Percentiles rank a stretch among this genome's conserved stretches.
These are phyloP conservation scores for Philereme transversata DNA, from an alignment of 2,888 invertebrate species.

Conservation along the genomic window DNA sequence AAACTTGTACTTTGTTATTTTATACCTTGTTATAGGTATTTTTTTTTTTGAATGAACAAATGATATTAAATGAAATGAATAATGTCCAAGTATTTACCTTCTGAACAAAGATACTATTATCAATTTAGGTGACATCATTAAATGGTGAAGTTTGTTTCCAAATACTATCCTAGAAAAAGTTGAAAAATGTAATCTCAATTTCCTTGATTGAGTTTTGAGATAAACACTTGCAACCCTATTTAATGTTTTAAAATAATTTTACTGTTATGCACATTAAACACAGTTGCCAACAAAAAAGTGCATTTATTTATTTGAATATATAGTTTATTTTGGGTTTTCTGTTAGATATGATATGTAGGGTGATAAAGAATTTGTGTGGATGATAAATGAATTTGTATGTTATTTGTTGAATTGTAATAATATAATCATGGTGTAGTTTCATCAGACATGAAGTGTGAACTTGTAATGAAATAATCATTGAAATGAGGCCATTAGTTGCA, in stretches of 20 bases:
- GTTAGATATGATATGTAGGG: background rate
- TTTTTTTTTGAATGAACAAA: too few species aligned
- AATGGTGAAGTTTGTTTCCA: too few species aligned
- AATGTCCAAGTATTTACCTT: background rate
- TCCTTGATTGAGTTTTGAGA: too few species aligned
- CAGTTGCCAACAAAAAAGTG: background rate
- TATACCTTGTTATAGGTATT: too few species aligned
- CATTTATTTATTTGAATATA: slow-evolving; percentile 4
- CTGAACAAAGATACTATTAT: background rate
- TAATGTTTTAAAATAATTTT: background rate
- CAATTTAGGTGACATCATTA: background rate
- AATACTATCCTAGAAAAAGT: too few species aligned
- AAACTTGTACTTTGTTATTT: too few species aligned
- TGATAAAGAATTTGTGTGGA: slow-evolving; percentile 7
- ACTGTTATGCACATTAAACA: slow-evolving; percentile 1
- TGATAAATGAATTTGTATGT: slow-evolving; percentile 3
- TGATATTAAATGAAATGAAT: too few species aligned
- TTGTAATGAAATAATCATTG: background rate
- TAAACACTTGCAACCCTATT: too few species aligned
- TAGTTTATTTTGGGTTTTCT: slow-evolving; percentile 1
- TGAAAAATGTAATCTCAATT: too few species aligned
- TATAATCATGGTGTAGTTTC: background rate
- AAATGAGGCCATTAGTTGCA: slow-evolving; percentile 2
- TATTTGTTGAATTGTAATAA: slow-evolving; percentile 2
- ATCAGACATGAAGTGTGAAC: background rate